Evolutionary conservation across 2,888 invertebrate genomes (phyloP), one percentile per base, ranked within the genome.

Genomic region (Gryllus longicercus): DNA sequence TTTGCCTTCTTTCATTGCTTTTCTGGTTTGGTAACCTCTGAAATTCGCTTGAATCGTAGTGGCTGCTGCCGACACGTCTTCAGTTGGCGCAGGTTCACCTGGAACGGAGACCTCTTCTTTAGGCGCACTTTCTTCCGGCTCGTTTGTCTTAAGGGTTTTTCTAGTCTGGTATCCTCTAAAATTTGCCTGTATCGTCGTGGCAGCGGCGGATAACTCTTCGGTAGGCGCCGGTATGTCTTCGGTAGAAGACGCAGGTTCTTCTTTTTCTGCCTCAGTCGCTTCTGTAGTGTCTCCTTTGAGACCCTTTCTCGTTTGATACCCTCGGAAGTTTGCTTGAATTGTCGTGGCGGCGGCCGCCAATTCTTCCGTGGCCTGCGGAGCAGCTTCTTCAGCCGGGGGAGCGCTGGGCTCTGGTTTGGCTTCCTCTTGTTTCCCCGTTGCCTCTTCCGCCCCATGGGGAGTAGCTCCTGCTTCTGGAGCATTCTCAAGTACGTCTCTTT

Each of bases 1-100:
- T 81, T 85, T 85, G 79, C 86, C 85, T 10, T 85, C 84, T 18
- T 83, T 83, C 51, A 85, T 83, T 51, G 83, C 83, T 80, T 85
- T 84, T 74, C 85, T 84, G 25, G 84, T 82, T 51, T 84, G 84
- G 80, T 83, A 84, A 21, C 83, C 83, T n/a, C 84, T 83, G 80
- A 83, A 85, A 81, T 83, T 84, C 78, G 82, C 83, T 81, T 84
- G 85, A 76, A 84, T 84, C 38, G 80, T 83, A 49, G 84, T 82
- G 11, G 84, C 84, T 10, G 85, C 84, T 12, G 83, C 82, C 11
- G 81, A 76, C 81, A 83, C 77, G 18, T n/a, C 77, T 50, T 83
- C 83, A 21, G 25, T 23, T n/a, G 63, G 38, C 21, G 74, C 50
- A 18, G 74, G 49, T n/a, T 74, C 75, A 4, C 79, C 25, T n/a